phyloP scores from a whole-genome alignment of 1,140 invertebrate genomes.

The Orius insidiosus region DNA sequence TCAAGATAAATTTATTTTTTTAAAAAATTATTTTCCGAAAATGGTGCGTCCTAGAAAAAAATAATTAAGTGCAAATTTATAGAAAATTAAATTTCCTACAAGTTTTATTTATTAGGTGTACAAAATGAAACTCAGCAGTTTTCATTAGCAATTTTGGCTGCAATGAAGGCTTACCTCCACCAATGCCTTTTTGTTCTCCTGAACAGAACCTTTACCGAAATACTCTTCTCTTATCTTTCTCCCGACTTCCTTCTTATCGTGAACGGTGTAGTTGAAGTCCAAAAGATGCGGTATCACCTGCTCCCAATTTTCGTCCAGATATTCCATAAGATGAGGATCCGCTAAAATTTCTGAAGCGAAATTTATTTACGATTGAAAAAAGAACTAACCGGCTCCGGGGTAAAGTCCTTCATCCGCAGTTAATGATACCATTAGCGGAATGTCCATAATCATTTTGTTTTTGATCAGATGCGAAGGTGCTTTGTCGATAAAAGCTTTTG shows the following conservation, averaged over 20 bases:
- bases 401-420: constrained; percentile 26
- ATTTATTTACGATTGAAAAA: not conserved
- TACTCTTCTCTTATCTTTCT: constrained; percentile 17
- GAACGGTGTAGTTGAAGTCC: constrained; percentile 18
- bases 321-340: constrained; percentile 5
- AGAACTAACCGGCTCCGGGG: constrained; percentile 28
- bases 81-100: no score
- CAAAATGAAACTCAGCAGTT: no score
- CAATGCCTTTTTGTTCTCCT: constrained; percentile 10
- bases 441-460: constrained; percentile 25
- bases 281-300: constrained; percentile 18
- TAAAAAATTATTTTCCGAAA: no score
- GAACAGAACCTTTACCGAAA: constrained; percentile 4
- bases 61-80: no score
- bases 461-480: constrained; percentile 34
- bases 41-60: no score
- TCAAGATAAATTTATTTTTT: no score
- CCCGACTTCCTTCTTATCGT: constrained; percentile 3
- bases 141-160: no score
- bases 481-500: constrained; percentile 35
- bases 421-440: constrained; percentile 27
- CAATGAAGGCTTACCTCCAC: constrained; percentile 18
- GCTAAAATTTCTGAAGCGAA: constrained; percentile 16
- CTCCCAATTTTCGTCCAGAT: constrained; percentile 16
- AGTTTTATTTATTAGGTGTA: no score